phyloP scores from a whole-genome alignment of 2,888 invertebrate species.

The Xanthia icteritia region DNA sequence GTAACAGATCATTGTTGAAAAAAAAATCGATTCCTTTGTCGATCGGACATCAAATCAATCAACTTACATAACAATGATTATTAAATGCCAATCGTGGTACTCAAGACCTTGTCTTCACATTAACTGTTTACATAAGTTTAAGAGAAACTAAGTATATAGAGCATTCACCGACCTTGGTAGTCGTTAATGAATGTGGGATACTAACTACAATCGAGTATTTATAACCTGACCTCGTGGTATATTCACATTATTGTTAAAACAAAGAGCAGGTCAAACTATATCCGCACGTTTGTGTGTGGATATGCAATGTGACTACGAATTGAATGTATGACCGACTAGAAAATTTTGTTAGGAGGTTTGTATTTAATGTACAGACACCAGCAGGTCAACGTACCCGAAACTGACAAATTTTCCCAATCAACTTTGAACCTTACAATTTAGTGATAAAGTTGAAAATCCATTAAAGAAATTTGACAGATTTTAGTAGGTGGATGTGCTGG shows the following conservation, averaged over 20 bases:
- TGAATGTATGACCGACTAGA: constrained; percentile 36
- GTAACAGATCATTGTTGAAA: constrained; percentile 31
- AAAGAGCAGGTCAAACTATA: constrained; percentile 58
- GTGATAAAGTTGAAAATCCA: no score
- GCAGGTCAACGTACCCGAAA: no score
- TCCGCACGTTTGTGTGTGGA: constrained; percentile 47
- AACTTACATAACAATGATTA: constrained; percentile 46
- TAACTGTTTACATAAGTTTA: constrained; percentile 45
- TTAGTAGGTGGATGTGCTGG: no score
- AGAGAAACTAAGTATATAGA: constrained; percentile 63
- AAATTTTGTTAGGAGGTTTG: constrained; percentile 34
- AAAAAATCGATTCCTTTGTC: constrained; percentile 39
- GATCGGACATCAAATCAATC: constrained; percentile 44
- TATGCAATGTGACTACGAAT: constrained; percentile 56
- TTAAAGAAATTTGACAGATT: no score
- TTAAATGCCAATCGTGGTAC: constrained; percentile 63
- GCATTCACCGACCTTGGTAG: constrained; percentile 74
- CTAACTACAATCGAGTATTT: constrained; percentile 64
- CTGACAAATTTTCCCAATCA: no score
- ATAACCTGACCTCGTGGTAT: constrained; percentile 57
- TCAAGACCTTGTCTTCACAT: constrained; percentile 65
- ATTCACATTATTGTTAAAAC: constrained; percentile 69
- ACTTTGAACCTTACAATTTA: no score
- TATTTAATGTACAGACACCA: no score
- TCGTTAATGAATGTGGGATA: constrained; percentile 81